A percentile compares a stretch with the other conserved stretches of the same genome.
Conservation (phyloP, 2,888 invertebrate genomes). For the Tenthredo amoena region DNA sequence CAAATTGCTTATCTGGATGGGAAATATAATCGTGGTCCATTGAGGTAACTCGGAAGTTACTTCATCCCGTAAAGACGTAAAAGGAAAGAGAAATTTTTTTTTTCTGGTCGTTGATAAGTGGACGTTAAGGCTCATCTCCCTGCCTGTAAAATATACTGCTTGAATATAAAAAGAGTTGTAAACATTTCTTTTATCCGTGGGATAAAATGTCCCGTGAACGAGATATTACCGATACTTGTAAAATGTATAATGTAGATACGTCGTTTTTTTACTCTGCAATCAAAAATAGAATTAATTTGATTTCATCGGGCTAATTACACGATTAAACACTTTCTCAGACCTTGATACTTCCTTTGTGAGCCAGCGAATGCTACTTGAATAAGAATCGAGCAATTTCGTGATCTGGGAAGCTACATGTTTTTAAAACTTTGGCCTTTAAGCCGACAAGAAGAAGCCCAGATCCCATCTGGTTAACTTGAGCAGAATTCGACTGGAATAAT, state of each 20-base stretch:
- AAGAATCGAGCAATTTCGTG: background rate
- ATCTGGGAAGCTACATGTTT: background rate
- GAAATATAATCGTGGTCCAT: background rate
- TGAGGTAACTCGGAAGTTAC: background rate
- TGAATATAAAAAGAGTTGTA: background rate
- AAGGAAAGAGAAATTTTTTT: background rate
- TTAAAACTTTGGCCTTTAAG: constrained; percentile 7
- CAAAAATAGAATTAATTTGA: background rate
- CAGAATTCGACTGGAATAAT: constrained; percentile 39
- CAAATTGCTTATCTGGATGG: background rate
- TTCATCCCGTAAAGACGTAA: background rate
- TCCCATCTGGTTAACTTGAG: background rate
- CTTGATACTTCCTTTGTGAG: background rate
- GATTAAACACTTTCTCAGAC: background rate
- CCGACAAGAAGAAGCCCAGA: background rate
- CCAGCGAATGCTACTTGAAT: constrained; percentile 12
- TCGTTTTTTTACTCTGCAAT: background rate
- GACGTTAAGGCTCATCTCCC: background rate
- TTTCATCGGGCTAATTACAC: background rate
- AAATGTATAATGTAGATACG: background rate
- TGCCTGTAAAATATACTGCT: background rate
- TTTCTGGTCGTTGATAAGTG: background rate
- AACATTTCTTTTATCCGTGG: background rate
- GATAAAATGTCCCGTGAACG: background rate
- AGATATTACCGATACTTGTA: background rate